Evolutionary conservation across 2,888 invertebrate species (phyloP), one percentile per base, ranked within the genome.

Genomic region (Tenthredo notha): DNA sequence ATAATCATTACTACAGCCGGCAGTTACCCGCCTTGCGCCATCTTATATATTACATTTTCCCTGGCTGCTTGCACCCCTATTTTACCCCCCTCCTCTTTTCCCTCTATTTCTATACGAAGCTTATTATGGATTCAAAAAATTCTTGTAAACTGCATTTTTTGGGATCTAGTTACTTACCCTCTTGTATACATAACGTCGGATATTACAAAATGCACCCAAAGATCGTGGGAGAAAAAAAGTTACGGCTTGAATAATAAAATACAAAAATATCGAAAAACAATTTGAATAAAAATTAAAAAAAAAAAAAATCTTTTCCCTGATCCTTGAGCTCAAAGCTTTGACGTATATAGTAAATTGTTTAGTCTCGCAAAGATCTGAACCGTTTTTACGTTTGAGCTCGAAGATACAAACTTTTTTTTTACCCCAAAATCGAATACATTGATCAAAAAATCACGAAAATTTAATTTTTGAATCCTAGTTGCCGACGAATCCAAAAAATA

Each of bases 1-100:
- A 88, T 88, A 89, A 89, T 88, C 88, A 87, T 88, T 86, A 87
- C 88, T 87, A 88, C 89, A 87, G 85, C 85, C 61, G 67, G 77
- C 87, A 87, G 85, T 86, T 86, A 85, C 72, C 50, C 72, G 50
- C 15, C 33, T 21, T 43, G 33, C 72, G 18, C 12, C 50, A 18
- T 50, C 70, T 84, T 10, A n/a, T 72, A 40, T 72, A 72, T 72
- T 72, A 43, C 40, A 40, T 33, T 70, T 12, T 70, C 70, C 29
- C n/a, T 33, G 54, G n/a, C 29, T 25, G 6, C 61, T 21, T 25
- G 61, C 61, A 9, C 37, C 37, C 15, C 33, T 18, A 9, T 70
- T 25, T 10, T n/a, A 43, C 40, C 21, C 74, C 47, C 15, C 21
- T 74, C 74, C 47, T 25, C 21, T 74, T 47, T n/a, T 12, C 21